Percentiles rank a stretch among this genome's conserved stretches.
Conservation (phyloP, 2,888 invertebrate genomes). For the Lithophane ornitopus region DNA sequence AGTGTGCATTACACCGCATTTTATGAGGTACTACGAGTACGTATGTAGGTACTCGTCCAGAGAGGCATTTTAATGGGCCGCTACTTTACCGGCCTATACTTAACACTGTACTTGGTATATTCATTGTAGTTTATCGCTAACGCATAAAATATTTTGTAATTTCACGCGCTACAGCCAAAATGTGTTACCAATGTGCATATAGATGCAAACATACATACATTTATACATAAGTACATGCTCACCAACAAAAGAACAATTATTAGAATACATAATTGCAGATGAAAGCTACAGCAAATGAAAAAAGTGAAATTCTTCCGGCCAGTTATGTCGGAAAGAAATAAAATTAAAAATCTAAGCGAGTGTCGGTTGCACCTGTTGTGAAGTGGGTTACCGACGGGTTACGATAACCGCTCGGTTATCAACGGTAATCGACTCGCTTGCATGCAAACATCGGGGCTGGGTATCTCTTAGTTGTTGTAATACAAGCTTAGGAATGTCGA, state of each 20-base stretch:
- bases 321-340: constrained; percentile 23
- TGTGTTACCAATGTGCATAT: constrained; percentile 4
- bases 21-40: constrained; percentile 18
- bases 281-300: constrained; percentile 33
- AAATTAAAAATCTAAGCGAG: constrained; percentile 23
- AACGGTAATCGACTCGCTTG: constrained; percentile 30
- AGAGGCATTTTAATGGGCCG: constrained; percentile 36
- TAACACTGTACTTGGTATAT: constrained; percentile 35
- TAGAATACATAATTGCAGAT: constrained; percentile 30
- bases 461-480: constrained; percentile 13
- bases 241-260: background rate
- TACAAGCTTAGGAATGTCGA: background rate
- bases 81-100: constrained; percentile 39
- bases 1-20: constrained; percentile 34
- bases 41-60: background rate
- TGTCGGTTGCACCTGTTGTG: constrained; percentile 41
- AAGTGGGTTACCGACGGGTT: constrained; percentile 39
- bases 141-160: constrained; percentile 14
- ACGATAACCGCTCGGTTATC: constrained; percentile 53
- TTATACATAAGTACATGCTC: background rate
- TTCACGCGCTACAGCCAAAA: constrained; percentile 21
- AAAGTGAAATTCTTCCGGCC: constrained; percentile 43
- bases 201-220: background rate
- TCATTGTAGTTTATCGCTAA: constrained; percentile 28
- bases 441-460: constrained; percentile 8